phyloP scores from a whole-genome alignment of 2,888 invertebrate species.

The Habroteleia sp. region DNA sequence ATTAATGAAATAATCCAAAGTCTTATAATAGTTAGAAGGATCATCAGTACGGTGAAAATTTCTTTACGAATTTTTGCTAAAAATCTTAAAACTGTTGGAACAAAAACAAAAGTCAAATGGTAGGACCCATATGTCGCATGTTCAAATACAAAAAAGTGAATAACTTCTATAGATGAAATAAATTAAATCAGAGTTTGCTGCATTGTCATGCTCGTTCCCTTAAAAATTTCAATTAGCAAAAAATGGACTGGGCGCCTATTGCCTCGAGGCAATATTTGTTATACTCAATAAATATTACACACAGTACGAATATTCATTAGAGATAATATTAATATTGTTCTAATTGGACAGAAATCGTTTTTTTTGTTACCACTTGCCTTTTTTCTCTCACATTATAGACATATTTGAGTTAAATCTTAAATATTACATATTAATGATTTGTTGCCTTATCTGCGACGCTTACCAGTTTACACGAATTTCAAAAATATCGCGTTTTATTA shows the following conservation, averaged over 20 bases:
- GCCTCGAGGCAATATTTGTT: constrained; percentile 69
- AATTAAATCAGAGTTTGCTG: no score
- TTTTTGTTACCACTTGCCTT: constrained; percentile 58
- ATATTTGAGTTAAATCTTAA: constrained; percentile 69
- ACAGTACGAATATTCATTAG: constrained; percentile 73
- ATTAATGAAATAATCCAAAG: no score
- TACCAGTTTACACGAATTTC: constrained; percentile 60
- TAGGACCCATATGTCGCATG: no score
- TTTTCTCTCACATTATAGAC: constrained; percentile 65
- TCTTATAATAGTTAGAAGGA: no score
- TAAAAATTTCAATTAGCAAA: constrained; percentile 46
- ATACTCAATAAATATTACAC: constrained; percentile 78
- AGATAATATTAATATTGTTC: constrained; percentile 78
- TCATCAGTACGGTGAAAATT: constrained; percentile 8
- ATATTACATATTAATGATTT: constrained; percentile 64
- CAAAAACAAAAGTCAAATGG: no score
- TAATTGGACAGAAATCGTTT: constrained; percentile 79
- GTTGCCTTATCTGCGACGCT: constrained; percentile 49
- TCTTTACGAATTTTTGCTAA: background rate
- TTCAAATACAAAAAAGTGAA: no score
- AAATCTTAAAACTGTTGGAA: no score
- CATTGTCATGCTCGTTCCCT: constrained; percentile 19
- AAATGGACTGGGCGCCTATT: constrained; percentile 58
- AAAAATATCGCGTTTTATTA: constrained; percentile 61
- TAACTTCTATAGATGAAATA: no score